phyloP scores from a whole-genome alignment of 1,140 invertebrate species.

The Neodiprion fabricii region DNA sequence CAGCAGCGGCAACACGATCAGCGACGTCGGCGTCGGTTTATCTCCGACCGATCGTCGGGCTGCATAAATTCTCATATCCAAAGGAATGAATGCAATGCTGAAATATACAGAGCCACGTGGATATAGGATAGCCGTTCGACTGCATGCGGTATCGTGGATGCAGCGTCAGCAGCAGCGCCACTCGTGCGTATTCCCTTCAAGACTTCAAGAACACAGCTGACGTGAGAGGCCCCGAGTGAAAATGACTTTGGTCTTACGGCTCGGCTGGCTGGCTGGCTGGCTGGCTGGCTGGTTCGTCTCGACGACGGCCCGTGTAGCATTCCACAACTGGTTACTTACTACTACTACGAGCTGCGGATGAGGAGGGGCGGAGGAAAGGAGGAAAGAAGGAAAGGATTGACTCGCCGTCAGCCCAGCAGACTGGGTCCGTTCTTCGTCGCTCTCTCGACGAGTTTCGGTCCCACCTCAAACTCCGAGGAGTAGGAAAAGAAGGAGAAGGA shows the following conservation, averaged over 20 bases:
- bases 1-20: no score
- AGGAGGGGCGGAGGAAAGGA: background rate
- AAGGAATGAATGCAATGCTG: no score
- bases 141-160: no score
- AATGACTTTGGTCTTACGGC: background rate
- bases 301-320: conserved; percentile 16
- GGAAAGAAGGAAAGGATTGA: background rate
- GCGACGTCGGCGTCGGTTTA: no score
- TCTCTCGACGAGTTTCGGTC: conserved; percentile 12
- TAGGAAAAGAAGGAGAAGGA: no score
- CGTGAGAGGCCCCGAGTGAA: background rate
- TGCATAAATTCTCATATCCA: no score
- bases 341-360: conserved; percentile 9
- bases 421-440: conserved; percentile 1
- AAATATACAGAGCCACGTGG: no score
- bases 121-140: no score
- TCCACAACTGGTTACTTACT: conserved; percentile 37
- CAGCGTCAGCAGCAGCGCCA: background rate
- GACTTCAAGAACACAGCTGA: background rate
- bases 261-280: no score
- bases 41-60: no score
- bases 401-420: background rate
- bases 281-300: background rate
- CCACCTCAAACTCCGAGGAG: conserved; percentile 5
- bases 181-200: background rate